Evolutionary conservation across 2,797 vertebrate species (phyloP), one percentile per base, ranked within the genome.

Genomic region (Sciurus carolinensis): DNA sequence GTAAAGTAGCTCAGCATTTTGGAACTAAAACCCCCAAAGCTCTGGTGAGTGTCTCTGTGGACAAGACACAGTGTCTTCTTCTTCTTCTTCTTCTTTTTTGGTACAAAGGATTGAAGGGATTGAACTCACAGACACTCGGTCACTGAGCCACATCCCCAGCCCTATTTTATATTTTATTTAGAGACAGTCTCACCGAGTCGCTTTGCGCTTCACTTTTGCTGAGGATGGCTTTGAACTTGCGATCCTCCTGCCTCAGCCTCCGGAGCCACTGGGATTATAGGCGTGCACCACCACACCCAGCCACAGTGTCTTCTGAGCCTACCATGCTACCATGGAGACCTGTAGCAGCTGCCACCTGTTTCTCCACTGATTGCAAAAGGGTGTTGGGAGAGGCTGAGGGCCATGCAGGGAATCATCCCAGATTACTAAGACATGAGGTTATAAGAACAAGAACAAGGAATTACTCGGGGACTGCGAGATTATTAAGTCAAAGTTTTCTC

Each of bases 1-100:
- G 39, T 47, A 85, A 84, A 94, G 52, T 18, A 96, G 36, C 44
- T 94, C 39, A 76, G 44, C 22, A n/a, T 91, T 89, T 64, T 67
- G 39, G 33, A 69, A 47, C 71, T 33, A 52, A 66, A 71, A 81
- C 3, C 28, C 30, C 18, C 47, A 73, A 72, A 44, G 18, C 33
- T 59, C 39, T 54, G 22, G 28, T 82, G 26, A 44, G 22, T 75
- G 26, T 66, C 30, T 64, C 52, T 79, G 47, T 66, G 71, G 50
- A 79, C 5, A 79, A 83, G 47, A 73, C 54, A 57, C 11, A 22
- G 80, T 52, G 66, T 54, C 50, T 91, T 20, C 59, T 6, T 47
- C 44, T 47, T 47, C 44, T 47, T 47, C 9, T 47, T 9, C 5
- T 47, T 47, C 8, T 47, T 47, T 47, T 47, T 47, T 39, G 39